These are phyloP conservation scores for Parthenolecanium corni DNA, from an alignment of 2,888 invertebrate species.

Conservation along the genomic window DNA sequence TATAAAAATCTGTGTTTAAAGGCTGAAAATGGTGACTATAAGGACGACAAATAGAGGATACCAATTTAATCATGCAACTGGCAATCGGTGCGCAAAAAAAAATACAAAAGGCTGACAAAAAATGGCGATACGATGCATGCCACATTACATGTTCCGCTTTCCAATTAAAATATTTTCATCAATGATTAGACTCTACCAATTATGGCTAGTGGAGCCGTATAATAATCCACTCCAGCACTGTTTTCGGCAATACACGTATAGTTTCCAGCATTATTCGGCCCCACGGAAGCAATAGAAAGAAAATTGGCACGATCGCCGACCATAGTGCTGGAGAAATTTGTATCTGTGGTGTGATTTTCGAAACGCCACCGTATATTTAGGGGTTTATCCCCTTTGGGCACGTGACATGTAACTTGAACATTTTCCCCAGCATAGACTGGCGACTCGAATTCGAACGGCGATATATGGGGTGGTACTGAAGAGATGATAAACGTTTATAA, in stretches of 20 bases:
- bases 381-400: conserved; percentile 57
- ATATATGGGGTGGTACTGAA: conserved; percentile 56
- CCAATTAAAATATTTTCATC: too few relatives aligned
- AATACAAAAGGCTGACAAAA: too few relatives aligned
- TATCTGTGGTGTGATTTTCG: conserved; percentile 24
- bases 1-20: too few relatives aligned
- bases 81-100: too few relatives aligned
- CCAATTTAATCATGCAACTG: too few relatives aligned
- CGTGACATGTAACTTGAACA: conserved; percentile 50
- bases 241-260: conserved; percentile 43
- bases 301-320: conserved; percentile 35
- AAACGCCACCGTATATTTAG: conserved; percentile 59
- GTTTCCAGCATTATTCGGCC: conserved; percentile 37
- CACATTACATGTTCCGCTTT: too few relatives aligned
- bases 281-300: conserved; percentile 35
- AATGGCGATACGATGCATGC: too few relatives aligned
- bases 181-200: conserved; percentile 8
- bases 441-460: conserved; percentile 46
- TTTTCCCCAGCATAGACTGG: conserved; percentile 53
- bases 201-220: conserved; percentile 43
- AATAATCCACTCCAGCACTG: conserved; percentile 50
- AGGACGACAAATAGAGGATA: too few relatives aligned
- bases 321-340: conserved; percentile 5
- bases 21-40: too few relatives aligned
- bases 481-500: conserved; percentile 11